Evolutionary conservation across 1,140 invertebrate genomes (phyloP).

Genomic region (Ceratina japonica): DNA sequence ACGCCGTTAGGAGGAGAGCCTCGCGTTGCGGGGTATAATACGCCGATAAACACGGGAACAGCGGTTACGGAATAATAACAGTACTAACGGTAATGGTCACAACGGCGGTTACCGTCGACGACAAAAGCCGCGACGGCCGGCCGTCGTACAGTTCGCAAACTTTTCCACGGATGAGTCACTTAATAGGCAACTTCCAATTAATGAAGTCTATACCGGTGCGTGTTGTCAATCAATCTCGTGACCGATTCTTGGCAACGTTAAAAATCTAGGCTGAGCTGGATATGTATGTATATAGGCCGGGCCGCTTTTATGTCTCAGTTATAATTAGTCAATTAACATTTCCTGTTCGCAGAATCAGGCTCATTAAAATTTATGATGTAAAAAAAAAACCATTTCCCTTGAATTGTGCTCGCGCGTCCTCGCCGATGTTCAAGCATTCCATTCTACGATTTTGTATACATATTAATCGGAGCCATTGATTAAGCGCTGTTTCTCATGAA

Average conservation of each 20-base stretch:
- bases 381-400: slow-evolving; percentile 9
- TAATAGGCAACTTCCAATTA: slow-evolving; percentile 1
- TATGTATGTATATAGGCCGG: slow-evolving; percentile 26
- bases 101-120: background rate
- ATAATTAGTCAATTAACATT: slow-evolving; percentile 44
- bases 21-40: background rate
- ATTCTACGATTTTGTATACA: background rate
- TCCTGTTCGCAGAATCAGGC: background rate
- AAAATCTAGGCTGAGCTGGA: background rate
- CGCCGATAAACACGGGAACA: background rate
- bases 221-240: slow-evolving; percentile 15
- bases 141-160: too few relatives aligned
- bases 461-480: background rate
- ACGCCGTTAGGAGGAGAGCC: background rate
- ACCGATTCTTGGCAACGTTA: background rate
- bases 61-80: slow-evolving; percentile 17
- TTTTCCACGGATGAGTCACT: background rate
- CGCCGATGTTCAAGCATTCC: background rate
- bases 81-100: background rate
- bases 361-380: slow-evolving; percentile 1
- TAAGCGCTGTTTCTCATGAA: background rate
- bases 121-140: background rate
- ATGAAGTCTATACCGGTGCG: background rate
- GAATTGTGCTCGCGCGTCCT: background rate
- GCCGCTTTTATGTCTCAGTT: slow-evolving; percentile 1